A percentile compares a stretch with the other conserved stretches of the same genome.
Evolutionary conservation across 2,888 invertebrate species (phyloP).

Genomic region (Zhuqinia jingwanae): DNA sequence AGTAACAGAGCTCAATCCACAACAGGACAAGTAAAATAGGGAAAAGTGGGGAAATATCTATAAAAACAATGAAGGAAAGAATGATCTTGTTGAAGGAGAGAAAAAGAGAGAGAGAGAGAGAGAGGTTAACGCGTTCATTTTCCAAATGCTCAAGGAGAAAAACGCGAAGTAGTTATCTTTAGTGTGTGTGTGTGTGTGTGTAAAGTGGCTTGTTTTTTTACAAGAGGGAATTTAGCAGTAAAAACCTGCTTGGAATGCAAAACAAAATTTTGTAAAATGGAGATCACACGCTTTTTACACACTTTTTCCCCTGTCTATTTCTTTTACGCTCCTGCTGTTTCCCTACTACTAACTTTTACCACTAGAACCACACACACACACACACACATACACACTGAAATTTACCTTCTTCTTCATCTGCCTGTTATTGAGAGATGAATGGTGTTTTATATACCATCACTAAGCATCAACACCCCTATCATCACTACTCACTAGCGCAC

Average conservation of each 20-base stretch:
- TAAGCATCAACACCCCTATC: constrained; percentile 10
- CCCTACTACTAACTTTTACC: neutral
- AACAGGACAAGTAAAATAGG: constrained; percentile 38
- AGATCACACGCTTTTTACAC: constrained; percentile 68
- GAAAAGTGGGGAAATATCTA: constrained; percentile 72
- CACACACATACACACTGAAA: too few species aligned
- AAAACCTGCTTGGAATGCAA: constrained; percentile 74
- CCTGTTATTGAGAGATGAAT: constrained; percentile 70
- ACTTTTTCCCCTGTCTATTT: constrained; percentile 38
- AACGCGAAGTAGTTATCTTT: constrained; percentile 53
- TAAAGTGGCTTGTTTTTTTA: constrained; percentile 66
- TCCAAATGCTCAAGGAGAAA: constrained; percentile 59
- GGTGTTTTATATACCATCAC: constrained; percentile 26
- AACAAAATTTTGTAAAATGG: constrained; percentile 73
- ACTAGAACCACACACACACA: too few species aligned
- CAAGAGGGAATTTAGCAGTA: constrained; percentile 67
- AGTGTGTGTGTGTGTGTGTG: constrained; percentile 27
- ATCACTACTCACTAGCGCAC: neutral
- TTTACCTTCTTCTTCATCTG: constrained; percentile 38
- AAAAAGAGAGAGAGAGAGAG: too few species aligned
- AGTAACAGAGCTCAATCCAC: constrained; percentile 7
- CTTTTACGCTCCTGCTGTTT: neutral
- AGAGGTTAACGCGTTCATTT: constrained; percentile 74
- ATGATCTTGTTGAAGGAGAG: constrained; percentile 68
- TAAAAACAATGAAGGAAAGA: constrained; percentile 73